These are phyloP conservation scores for Hecatera dysodea DNA, from an alignment of 2,888 invertebrate species.

Conservation along the genomic window DNA sequence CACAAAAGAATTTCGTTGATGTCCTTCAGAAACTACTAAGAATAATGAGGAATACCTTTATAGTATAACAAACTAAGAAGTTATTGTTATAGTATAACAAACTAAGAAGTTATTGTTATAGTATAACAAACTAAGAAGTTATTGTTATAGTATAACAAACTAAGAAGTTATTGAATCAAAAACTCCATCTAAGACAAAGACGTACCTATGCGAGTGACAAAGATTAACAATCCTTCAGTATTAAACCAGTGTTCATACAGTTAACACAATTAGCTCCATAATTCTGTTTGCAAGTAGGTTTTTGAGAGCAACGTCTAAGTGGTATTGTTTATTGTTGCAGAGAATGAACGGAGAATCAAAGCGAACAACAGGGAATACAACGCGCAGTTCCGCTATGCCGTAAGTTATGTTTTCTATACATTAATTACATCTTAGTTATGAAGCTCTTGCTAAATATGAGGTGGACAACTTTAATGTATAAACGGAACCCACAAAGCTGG, in stretches of 20 bases:
- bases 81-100: too few relatives aligned
- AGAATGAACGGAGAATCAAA: slow-evolving; percentile 98
- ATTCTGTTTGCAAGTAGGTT: slow-evolving; percentile 53
- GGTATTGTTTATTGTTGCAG: slow-evolving; percentile 92
- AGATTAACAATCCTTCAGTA: slow-evolving; percentile 43
- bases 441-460: neutral
- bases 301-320: slow-evolving; percentile 53
- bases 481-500: neutral
- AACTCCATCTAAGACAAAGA: slow-evolving; percentile 31
- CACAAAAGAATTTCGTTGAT: slow-evolving; percentile 40
- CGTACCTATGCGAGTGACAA: slow-evolving; percentile 17
- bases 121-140: neutral
- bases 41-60: slow-evolving; percentile 4
- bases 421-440: neutral
- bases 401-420: slow-evolving; percentile 91
- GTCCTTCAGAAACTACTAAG: slow-evolving; percentile 1
- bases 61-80: neutral
- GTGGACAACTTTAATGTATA: neutral
- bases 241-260: slow-evolving; percentile 44
- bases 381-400: slow-evolving; percentile 99
- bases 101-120: neutral
- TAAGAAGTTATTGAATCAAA: slow-evolving; percentile 2
- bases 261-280: slow-evolving; percentile 56
- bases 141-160: too few relatives aligned
- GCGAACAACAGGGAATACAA: slow-evolving; percentile 99